Base-by-base conservation (phyloP, 2,888 invertebrate species). In the Drosophila pseudotalamancana region DNA sequence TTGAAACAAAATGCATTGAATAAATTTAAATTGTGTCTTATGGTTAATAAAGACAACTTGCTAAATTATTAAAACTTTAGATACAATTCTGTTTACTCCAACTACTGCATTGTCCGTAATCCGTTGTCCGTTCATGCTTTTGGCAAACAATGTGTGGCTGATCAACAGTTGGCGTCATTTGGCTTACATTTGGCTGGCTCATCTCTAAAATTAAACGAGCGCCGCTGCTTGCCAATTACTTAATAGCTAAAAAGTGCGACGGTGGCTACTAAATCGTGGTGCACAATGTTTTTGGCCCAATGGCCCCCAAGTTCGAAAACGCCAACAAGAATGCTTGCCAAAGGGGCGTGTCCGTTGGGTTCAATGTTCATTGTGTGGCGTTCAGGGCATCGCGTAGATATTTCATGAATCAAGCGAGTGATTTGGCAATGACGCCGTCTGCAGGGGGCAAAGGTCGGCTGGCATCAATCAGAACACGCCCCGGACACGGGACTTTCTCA, bases 371-470 rank as follows among this genome's bases (percentile, higher is more conserved):
- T 34, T 21, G 43, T 19, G 6, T 6, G 21, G 8, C 37, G 43
- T 56, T 31, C 56, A 59, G 45, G 31, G 64, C 57, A 69, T 61
- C 72, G 67, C 78, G 83, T 80, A 79, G 64, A 71, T 72, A 75
- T 63, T 86, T 83, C 89, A 89, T 88, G 89, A 88, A 89, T 80
- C 77, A 85, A 89, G 62, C 73, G 88, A 88, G 86, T 89, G 89
- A 89, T 89, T 76, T 70, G 34, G 45, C 53, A 43, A 53, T 67
- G 65, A 68, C 64, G 80, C 57, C 59, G 46, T 56, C 46, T 39
- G n/a, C 14, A 11, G 14, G 29, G 67, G 54, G 8, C 62, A 75
- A 60, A 64, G 64, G 23, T 69, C 60, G 43, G 23, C 42, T 40
- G 48, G 61, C 60, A 69, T 60, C 54, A 66, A 37, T 48, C 55